Base-by-base conservation (phyloP, 2,113 vertebrate species). In the Psittacus erithacus region DNA sequence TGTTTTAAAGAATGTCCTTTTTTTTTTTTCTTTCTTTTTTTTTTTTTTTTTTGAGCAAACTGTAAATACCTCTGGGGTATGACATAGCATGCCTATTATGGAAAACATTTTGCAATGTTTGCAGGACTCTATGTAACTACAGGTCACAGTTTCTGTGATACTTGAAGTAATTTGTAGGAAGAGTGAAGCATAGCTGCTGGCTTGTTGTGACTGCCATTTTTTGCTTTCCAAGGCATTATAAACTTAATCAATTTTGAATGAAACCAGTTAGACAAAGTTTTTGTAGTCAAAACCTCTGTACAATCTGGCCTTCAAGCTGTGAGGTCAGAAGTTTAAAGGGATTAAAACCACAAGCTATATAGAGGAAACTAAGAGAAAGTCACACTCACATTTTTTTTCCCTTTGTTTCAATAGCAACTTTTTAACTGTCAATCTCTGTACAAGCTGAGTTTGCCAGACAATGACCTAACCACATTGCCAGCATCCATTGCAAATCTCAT, bases 381-480 rank as follows among this genome's bases (percentile, higher is more conserved):
- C 4, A 23, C 68, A 83, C 77, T 92, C 33, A 52, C 53, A 97
- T 90, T 88, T 57, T 57, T 50, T 83, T 53, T 60, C 95, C 81
- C 31, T 96, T 98, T 97, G 82, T 97, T 86, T 96, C 90, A 92
- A 97, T 86, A 99, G 99, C 99, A 99, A 99, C 99, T 99, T 97
- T 99, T 99, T 98, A 99, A 99, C 98, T 99, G 99, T 98, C 99
- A 99, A 98, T 98, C 98, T 95, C 98, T 99, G 93, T 98, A 99
- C 96, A 99, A 99, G 92, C 98, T 99, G 98, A 99, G 99, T 98
- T 98, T 99, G 98, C 99, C 99, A 94, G 99, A 99, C 98, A 99
- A 99, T 97, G 99, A 99, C 98, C 98, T 99, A 92, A 98, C 99
- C 57, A 97, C 98, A 82, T 98, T 99, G 98, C 99, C 99, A 85